Conservation (phyloP, 1,140 invertebrate genomes). For the Lanistes nyassanus region DNA sequence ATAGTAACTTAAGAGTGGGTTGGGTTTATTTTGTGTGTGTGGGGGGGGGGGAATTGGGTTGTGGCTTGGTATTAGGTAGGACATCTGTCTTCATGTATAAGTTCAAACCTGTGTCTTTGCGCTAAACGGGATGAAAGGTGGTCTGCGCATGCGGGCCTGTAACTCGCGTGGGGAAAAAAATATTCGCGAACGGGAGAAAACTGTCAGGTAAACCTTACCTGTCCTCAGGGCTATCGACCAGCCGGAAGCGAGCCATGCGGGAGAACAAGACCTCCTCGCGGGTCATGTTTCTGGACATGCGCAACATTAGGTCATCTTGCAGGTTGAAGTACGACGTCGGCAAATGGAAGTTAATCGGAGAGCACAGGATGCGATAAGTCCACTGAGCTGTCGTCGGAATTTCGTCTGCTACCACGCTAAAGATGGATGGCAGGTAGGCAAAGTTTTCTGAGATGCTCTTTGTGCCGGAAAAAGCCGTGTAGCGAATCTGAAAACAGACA, state of each 20-base stretch:
- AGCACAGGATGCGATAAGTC: slow-evolving; percentile 58
- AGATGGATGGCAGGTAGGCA: slow-evolving; percentile 35
- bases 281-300: slow-evolving; percentile 31
- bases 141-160: too few species aligned
- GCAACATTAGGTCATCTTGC: slow-evolving; percentile 43
- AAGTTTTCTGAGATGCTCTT: slow-evolving; percentile 47
- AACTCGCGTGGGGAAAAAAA: too few species aligned
- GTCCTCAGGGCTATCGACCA: slow-evolving; percentile 14
- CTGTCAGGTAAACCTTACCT: neutral
- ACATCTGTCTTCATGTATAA: too few species aligned
- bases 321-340: slow-evolving; percentile 36
- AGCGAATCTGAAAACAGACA: slow-evolving; percentile 21
- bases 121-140: too few species aligned
- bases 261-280: slow-evolving; percentile 26
- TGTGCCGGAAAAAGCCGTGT: slow-evolving; percentile 44
- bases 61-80: too few species aligned
- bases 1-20: too few species aligned
- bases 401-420: slow-evolving; percentile 31
- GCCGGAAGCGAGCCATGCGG: slow-evolving; percentile 33
- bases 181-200: too few species aligned
- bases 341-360: slow-evolving; percentile 41
- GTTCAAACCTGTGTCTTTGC: too few species aligned
- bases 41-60: too few species aligned
- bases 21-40: too few species aligned
- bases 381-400: slow-evolving; percentile 47